Conservation (phyloP, 2,113 vertebrate species). For the Trematomus loennbergii region DNA sequence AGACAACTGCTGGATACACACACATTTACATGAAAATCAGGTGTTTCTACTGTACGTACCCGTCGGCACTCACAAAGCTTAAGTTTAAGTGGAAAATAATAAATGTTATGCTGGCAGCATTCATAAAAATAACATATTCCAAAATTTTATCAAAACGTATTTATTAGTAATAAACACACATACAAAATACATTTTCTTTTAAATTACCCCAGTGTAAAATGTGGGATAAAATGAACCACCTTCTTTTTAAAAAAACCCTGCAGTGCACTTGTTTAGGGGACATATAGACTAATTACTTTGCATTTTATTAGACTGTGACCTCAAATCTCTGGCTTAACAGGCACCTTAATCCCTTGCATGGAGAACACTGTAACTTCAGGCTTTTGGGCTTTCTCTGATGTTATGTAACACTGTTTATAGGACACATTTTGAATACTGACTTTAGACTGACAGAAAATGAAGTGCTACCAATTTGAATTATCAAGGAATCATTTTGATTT, state of each 20-base stretch:
- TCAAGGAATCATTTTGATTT: too few relatives aligned
- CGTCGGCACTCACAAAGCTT: slow-evolving; percentile 1
- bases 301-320: slow-evolving; percentile 3
- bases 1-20: slow-evolving; percentile 55
- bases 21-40: slow-evolving; percentile 48
- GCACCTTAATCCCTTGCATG: not conserved
- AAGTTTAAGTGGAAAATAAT: not conserved
- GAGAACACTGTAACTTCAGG: not conserved
- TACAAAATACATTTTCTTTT: not conserved
- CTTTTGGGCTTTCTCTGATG: too few relatives aligned
- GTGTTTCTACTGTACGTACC: slow-evolving; percentile 37
- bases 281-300: not conserved
- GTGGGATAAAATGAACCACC: not conserved
- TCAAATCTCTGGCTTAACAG: not conserved
- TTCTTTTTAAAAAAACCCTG: not conserved
- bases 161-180: slow-evolving; percentile 32
- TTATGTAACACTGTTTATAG: not conserved
- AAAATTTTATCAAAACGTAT: slow-evolving; percentile 10
- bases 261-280: not conserved
- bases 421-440: not conserved
- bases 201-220: not conserved
- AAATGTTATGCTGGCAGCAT: slow-evolving; percentile 7
- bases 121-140: slow-evolving; percentile 8
- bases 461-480: not conserved
- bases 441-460: not conserved